A percentile compares a stretch with the other conserved stretches of the same genome.
Evolutionary conservation across 2,888 invertebrate genomes (phyloP).

Genomic region (Thalpophila matura): DNA sequence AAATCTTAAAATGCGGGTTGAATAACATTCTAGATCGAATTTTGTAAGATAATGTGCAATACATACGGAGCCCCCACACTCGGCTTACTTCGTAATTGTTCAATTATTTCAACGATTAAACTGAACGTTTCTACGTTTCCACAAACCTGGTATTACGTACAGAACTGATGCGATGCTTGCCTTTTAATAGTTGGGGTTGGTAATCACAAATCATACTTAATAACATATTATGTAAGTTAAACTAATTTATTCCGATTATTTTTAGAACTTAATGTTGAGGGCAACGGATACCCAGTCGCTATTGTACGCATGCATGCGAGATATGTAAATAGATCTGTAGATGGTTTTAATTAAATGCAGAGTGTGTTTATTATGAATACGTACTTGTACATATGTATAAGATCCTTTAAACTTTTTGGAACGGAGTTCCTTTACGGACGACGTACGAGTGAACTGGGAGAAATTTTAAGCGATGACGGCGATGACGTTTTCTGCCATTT

Average conservation of each 20-base stretch:
- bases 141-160: conserved; percentile 46
- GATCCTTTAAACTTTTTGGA: no score
- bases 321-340: conserved; percentile 15
- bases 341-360: conserved; percentile 27
- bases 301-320: conserved; percentile 45
- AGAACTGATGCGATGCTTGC: conserved; percentile 19
- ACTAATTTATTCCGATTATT: conserved; percentile 56
- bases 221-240: conserved; percentile 55
- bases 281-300: conserved; percentile 5
- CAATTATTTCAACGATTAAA: conserved; percentile 61
- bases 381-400: not conserved
- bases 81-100: conserved; percentile 39
- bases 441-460: no score
- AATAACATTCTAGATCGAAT: conserved; percentile 22
- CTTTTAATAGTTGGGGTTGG: conserved; percentile 40
- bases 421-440: no score
- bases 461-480: no score
- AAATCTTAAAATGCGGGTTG: conserved; percentile 3
- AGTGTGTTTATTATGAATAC: conserved; percentile 3
- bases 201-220: conserved; percentile 52
- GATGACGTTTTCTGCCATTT: no score
- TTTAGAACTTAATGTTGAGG: conserved; percentile 39
- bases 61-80: conserved; percentile 38
- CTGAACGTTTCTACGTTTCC: conserved; percentile 23
- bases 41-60: not conserved